A percentile compares a stretch with the other conserved stretches of the same genome.
These are phyloP conservation scores for Triops cancriformis DNA, from an alignment of 1,140 invertebrate species.

Conservation along the genomic window DNA sequence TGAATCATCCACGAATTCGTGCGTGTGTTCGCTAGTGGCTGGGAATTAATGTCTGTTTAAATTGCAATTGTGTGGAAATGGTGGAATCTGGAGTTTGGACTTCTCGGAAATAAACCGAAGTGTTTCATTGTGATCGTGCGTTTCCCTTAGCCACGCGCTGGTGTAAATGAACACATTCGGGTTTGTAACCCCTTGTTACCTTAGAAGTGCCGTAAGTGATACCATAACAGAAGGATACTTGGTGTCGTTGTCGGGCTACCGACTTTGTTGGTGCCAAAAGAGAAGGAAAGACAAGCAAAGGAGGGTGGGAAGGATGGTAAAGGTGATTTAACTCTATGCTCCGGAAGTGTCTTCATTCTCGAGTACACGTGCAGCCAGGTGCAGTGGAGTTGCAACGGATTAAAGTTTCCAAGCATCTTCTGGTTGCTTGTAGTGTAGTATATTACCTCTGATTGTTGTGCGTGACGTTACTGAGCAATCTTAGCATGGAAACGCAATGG, in stretches of 20 bases:
- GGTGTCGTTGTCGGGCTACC: too few species aligned
- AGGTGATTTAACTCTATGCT: background rate
- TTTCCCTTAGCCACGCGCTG: too few species aligned
- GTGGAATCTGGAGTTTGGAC: too few species aligned
- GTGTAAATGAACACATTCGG: too few species aligned
- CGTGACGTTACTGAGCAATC: background rate
- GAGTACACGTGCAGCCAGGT: constrained; percentile 8
- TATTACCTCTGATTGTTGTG: background rate
- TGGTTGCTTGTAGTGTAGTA: background rate
- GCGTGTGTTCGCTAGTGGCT: background rate
- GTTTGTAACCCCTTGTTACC: too few species aligned
- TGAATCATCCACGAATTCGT: background rate
- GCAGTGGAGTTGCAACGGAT: background rate
- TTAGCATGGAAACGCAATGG: background rate
- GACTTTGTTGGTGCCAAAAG: too few species aligned
- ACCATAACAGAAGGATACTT: too few species aligned
- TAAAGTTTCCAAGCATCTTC: background rate
- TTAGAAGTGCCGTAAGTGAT: too few species aligned
- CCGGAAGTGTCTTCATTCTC: background rate
- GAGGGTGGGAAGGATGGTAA: background rate
- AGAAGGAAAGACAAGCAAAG: background rate
- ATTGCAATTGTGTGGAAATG: background rate
- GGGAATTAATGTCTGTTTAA: background rate
- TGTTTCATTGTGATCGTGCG: too few species aligned
- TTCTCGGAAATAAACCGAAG: too few species aligned